Evolutionary conservation across 2,888 invertebrate genomes (phyloP).

Genomic region (Drosophila trichaetosa): DNA sequence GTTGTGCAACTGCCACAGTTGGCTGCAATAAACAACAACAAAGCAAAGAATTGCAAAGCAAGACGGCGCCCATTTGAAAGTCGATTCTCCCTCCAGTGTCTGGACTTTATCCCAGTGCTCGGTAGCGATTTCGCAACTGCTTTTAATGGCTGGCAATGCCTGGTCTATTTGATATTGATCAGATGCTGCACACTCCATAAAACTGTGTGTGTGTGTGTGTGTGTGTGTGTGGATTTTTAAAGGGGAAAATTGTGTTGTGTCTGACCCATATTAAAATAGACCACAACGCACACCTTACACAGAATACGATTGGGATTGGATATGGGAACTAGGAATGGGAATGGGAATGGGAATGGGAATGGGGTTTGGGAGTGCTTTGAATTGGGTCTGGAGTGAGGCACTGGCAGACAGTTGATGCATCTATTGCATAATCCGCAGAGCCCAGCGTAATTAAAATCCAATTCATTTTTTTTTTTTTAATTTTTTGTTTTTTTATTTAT

Average conservation of each 20-base stretch:
- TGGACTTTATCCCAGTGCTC: slow-evolving; percentile 13
- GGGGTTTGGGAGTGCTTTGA: slow-evolving; percentile 16
- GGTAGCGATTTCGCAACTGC: slow-evolving; percentile 55
- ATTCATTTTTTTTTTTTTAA: slow-evolving; percentile 29
- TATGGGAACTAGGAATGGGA: slow-evolving; percentile 1
- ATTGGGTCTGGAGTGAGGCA: slow-evolving; percentile 21
- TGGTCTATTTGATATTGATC: slow-evolving; percentile 63
- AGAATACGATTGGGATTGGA: slow-evolving; percentile 17
- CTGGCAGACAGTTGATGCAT: slow-evolving; percentile 35
- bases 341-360: neutral
- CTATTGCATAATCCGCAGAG: slow-evolving; percentile 48
- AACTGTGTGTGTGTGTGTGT: slow-evolving; percentile 8
- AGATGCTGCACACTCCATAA: slow-evolving; percentile 59
- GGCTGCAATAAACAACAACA: slow-evolving; percentile 26
- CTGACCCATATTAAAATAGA: slow-evolving; percentile 62
- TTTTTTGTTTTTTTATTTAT: neutral
- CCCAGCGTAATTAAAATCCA: slow-evolving; percentile 59
- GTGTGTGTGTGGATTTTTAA: slow-evolving; percentile 1
- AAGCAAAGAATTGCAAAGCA: slow-evolving; percentile 33
- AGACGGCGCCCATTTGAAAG: slow-evolving; percentile 47
- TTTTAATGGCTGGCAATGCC: slow-evolving; percentile 54
- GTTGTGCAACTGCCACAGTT: slow-evolving; percentile 37
- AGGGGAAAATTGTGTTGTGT: slow-evolving; percentile 24
- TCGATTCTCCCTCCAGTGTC: slow-evolving; percentile 19
- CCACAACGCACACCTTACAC: slow-evolving; percentile 63